Base-by-base conservation (phyloP, 1,140 invertebrate genomes). In the Leptinotarsa defecta region DNA sequence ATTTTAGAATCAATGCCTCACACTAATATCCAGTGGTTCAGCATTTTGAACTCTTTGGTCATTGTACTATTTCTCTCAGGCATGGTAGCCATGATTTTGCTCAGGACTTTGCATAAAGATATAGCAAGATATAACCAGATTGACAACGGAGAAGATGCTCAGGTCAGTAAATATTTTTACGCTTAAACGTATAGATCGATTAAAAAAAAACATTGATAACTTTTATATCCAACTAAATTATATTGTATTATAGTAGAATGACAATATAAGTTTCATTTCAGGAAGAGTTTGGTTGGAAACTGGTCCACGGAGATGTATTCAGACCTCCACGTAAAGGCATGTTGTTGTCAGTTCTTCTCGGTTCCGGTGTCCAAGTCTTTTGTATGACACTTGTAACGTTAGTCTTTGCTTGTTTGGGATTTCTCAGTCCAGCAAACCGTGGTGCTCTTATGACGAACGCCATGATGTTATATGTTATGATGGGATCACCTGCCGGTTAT, bases 21-120 rank as follows among this genome's bases (percentile, higher is more conserved):
- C 83, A 97, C 97, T 1, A 99, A 99, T 87, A 99, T 99, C 81
- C 98, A 99, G 86, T 99, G 98, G 98, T 99, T 99, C 83, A 97
- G 95, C 71, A 96, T 96, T 80, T 86, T 96, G 17, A 96, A 96
- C 86, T 96, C 95, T 0, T 86, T 96, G 70, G 95, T 97, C 68
- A 96, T 96, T 83, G 94, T 95, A 17, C 86, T 96, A 4, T 96
- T 96, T 84, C 86, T 96, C 6, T 98, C 96, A 81, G 98, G 98
- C 79, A 99, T 99, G 98, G 97, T 99, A 15, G 98, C 97, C 13
- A 99, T 99, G 97, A 99, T 99, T 82, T 91, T 99, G 86, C 86
- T 99, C 71, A 90, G 98, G 74, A 99, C 98, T 20, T 87, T 99
- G 48, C 97, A 99, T 85, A 98, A 98, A 87, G 98, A 99, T 88